Evolutionary conservation across 2,113 vertebrate species (phyloP).

Genomic region (Hoplias malabaricus): DNA sequence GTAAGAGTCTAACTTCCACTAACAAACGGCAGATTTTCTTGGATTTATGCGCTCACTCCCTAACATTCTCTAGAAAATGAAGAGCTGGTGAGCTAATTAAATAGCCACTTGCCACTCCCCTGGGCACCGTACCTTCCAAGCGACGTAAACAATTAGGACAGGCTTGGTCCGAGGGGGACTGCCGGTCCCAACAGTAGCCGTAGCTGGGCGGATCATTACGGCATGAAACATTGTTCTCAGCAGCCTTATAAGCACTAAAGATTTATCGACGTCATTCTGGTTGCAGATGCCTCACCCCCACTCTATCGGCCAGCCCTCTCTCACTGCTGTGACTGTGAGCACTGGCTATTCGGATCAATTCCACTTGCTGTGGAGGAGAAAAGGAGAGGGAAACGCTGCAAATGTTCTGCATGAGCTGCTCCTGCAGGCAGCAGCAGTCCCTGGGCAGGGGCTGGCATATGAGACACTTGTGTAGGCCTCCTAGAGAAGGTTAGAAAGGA

Average conservation of each 20-base stretch:
- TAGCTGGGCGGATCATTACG: slow-evolving; percentile 45
- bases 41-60: slow-evolving; percentile 43
- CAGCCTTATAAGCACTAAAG: slow-evolving; percentile 46
- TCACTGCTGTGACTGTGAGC: slow-evolving; percentile 37
- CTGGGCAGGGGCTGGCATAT: not conserved
- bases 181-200: slow-evolving; percentile 2
- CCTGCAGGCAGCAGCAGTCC: slow-evolving; percentile 52
- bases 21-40: slow-evolving; percentile 40
- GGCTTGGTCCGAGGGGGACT: slow-evolving; percentile 3
- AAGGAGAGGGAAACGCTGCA: slow-evolving; percentile 53
- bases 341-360: slow-evolving; percentile 52
- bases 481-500: not conserved
- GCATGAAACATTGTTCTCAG: slow-evolving; percentile 47
- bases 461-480: slow-evolving; percentile 7
- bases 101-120: slow-evolving; percentile 40
- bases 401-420: slow-evolving; percentile 58
- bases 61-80: slow-evolving; percentile 39
- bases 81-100: slow-evolving; percentile 49
- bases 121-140: slow-evolving; percentile 33
- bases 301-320: not conserved
- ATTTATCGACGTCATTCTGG: slow-evolving; percentile 52
- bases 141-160: slow-evolving; percentile 55
- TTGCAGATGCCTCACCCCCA: not conserved
- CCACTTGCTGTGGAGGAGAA: slow-evolving; percentile 36
- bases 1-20: slow-evolving; percentile 37